Evolutionary conservation across 2,113 vertebrate genomes (phyloP).

Genomic region (Papio anubis): DNA sequence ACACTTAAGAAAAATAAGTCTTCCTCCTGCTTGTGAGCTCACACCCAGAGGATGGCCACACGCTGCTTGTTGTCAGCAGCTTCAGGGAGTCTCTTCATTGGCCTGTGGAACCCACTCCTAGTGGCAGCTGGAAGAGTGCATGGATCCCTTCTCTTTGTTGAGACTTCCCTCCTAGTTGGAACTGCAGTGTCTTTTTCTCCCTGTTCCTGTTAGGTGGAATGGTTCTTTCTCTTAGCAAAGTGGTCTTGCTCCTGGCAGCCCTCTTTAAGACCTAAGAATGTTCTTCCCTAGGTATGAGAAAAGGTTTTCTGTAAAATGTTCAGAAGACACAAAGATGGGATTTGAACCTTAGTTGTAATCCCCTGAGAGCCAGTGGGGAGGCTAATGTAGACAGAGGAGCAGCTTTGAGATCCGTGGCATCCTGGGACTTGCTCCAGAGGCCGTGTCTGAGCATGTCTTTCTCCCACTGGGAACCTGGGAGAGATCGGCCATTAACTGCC

Average conservation of each 20-base stretch:
- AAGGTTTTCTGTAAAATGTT: neutral
- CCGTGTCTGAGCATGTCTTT: neutral
- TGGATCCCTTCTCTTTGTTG: neutral
- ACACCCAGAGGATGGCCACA: accelerated
- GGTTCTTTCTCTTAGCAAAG: neutral
- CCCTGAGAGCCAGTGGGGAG: neutral
- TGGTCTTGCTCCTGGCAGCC: neutral
- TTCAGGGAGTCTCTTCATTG: accelerated
- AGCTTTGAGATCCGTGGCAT: neutral
- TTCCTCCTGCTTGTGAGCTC: accelerated
- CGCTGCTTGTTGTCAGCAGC: accelerated
- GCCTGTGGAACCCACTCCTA: neutral
- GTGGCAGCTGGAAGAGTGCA: neutral
- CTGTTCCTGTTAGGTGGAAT: neutral
- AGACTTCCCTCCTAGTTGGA: neutral
- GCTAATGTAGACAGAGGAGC: neutral
- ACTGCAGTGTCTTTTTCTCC: neutral
- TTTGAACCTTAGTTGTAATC: neutral
- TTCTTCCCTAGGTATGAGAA: neutral
- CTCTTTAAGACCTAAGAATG: neutral
- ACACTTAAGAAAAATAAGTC: neutral
- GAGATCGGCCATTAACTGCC: no score
- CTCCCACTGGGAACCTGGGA: neutral
- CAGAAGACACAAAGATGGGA: neutral
- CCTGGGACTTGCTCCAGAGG: no score